These are phyloP conservation scores for Agrochola lychnidis DNA, from an alignment of 2,888 invertebrate species.

Conservation along the genomic window DNA sequence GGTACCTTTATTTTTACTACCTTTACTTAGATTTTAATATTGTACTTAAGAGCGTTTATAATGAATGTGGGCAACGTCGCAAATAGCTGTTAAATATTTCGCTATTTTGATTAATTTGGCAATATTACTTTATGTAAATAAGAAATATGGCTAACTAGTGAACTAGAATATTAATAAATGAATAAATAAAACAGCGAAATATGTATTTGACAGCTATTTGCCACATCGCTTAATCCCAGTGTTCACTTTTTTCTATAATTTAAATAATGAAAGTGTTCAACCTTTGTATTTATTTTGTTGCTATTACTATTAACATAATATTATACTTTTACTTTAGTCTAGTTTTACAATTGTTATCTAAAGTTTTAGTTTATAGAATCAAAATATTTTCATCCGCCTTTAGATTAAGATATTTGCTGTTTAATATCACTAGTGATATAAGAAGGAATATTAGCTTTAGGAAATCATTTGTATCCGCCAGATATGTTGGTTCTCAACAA, in stretches of 20 bases:
- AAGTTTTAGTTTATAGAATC: neutral
- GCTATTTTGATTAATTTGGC: no score
- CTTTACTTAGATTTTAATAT: constrained; percentile 4
- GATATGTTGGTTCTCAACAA: constrained; percentile 17
- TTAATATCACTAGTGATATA: neutral
- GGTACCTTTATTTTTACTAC: constrained; percentile 34
- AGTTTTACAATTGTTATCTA: constrained; percentile 14
- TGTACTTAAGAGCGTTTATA: neutral
- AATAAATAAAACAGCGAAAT: no score
- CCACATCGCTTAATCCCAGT: no score
- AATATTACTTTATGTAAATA: no score
- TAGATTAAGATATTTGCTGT: constrained; percentile 15
- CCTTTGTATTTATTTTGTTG: neutral
- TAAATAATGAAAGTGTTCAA: neutral
- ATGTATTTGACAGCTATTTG: no score
- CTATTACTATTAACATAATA: neutral
- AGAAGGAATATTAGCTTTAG: constrained; percentile 4
- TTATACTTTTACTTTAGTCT: neutral
- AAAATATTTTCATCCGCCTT: constrained; percentile 37
- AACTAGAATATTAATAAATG: no score
- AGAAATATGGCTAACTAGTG: no score
- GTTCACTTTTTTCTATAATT: neutral
- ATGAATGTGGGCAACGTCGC: no score
- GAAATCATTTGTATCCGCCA: constrained; percentile 32
- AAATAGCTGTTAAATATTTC: no score